phyloP scores from a whole-genome alignment of 1,140 invertebrate species.

The Polypedilum vanderplanki region DNA sequence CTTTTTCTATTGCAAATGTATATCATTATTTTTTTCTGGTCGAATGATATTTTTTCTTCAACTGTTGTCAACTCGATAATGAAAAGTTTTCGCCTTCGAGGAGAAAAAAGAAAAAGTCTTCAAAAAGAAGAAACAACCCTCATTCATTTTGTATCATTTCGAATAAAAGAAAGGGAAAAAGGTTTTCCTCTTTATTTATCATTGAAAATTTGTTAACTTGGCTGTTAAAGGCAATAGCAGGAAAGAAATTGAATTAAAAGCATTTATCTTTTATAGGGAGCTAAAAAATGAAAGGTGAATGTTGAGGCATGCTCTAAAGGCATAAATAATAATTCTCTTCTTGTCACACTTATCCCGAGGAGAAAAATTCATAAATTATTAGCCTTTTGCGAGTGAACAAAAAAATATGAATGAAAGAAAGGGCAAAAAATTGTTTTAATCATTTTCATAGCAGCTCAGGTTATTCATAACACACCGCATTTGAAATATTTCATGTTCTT shows the following conservation, averaged over 20 bases:
- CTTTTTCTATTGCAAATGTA: not conserved
- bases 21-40: no score
- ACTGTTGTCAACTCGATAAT: conserved; percentile 12
- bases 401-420: no score
- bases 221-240: not conserved
- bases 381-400: not conserved
- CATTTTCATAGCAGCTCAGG: not conserved
- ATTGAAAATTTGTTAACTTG: not conserved
- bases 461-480: not conserved
- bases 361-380: not conserved
- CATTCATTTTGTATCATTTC: conserved; percentile 2
- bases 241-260: conserved; percentile 14
- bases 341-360: not conserved
- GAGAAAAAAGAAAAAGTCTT: not conserved
- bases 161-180: not conserved
- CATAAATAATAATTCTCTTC: not conserved
- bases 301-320: not conserved
- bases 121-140: not conserved
- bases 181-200: not conserved
- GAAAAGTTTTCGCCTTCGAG: not conserved
- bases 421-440: not conserved
- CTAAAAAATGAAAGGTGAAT: not conserved
- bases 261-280: not conserved
- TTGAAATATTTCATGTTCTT: conserved; percentile 8
- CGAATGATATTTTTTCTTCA: not conserved